Conservation (phyloP, 37 sponge, comb jelly and placozoan species). For the Ephydatia muelleri region DNA sequence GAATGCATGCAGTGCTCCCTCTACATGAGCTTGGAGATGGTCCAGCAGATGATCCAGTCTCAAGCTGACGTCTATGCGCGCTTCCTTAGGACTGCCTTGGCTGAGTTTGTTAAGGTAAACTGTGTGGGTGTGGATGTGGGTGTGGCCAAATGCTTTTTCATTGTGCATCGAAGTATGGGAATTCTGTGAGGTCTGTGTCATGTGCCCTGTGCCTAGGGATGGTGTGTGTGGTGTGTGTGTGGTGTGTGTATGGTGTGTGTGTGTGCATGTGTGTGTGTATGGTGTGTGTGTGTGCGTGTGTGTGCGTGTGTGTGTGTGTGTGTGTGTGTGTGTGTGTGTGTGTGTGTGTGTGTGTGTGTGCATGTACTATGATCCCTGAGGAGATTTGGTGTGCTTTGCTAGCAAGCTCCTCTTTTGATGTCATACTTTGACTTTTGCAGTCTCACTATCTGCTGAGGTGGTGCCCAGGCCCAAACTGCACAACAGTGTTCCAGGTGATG, state of each 20-base stretch:
- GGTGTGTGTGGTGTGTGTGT: too few relatives aligned
- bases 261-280: neutral
- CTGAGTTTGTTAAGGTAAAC: conserved; percentile 40
- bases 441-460: conserved; percentile 54
- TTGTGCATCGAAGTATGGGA: too few relatives aligned
- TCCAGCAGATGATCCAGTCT: conserved; percentile 20
- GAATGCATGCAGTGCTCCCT: conserved; percentile 61
- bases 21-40: conserved; percentile 36
- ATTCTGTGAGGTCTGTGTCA: too few relatives aligned
- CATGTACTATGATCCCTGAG: neutral
- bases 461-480: conserved; percentile 87
- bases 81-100: conserved; percentile 24
- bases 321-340: neutral
- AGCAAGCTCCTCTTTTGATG: neutral
- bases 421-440: neutral
- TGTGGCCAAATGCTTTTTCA: too few relatives aligned
- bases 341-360: neutral
- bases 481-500: conserved; percentile 62
- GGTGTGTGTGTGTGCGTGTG: neutral
- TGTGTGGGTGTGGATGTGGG: too few relatives aligned
- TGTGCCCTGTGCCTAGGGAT: too few relatives aligned
- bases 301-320: neutral
- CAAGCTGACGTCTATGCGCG: neutral
- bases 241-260: too few relatives aligned
- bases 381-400: neutral